Percentiles rank a stretch among this genome's conserved stretches.
Conservation (phyloP, 2,113 vertebrate species). For the Tinamus guttatus region DNA sequence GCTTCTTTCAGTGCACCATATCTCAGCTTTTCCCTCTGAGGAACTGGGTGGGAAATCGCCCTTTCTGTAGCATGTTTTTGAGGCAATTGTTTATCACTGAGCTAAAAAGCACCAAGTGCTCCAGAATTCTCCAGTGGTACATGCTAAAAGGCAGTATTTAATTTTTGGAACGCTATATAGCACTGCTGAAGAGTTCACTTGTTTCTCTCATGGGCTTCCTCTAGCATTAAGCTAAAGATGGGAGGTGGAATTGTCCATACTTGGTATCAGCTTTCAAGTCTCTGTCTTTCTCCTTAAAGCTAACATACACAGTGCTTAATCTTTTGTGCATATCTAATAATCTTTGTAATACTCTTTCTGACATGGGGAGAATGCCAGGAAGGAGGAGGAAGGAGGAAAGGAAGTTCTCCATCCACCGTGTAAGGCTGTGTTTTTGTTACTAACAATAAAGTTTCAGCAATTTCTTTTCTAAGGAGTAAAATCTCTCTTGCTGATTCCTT, state of each 20-base stretch:
- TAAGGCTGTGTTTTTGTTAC: neutral
- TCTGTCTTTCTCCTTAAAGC: neutral
- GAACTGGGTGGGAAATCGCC: neutral
- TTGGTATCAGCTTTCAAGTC: neutral
- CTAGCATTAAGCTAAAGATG: neutral
- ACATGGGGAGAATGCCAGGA: neutral
- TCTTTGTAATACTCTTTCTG: neutral
- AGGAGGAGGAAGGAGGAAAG: too few species aligned
- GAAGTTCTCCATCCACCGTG: neutral
- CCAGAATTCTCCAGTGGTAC: neutral
- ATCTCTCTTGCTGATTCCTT: neutral
- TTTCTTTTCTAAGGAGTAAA: neutral
- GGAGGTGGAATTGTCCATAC: neutral
- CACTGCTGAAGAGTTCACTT: neutral
- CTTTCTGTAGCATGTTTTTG: neutral
- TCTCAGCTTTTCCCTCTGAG: neutral
- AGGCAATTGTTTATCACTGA: neutral
- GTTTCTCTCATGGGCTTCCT: neutral
- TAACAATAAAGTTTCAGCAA: neutral
- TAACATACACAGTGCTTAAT: neutral
- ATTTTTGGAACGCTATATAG: neutral
- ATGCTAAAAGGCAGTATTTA: neutral
- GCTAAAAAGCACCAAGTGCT: neutral
- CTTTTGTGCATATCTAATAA: neutral
- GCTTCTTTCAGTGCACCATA: neutral